Evolutionary conservation across 2,113 vertebrate genomes (phyloP), one percentile per base, ranked within the genome.

Genomic region (Cairina moschata): DNA sequence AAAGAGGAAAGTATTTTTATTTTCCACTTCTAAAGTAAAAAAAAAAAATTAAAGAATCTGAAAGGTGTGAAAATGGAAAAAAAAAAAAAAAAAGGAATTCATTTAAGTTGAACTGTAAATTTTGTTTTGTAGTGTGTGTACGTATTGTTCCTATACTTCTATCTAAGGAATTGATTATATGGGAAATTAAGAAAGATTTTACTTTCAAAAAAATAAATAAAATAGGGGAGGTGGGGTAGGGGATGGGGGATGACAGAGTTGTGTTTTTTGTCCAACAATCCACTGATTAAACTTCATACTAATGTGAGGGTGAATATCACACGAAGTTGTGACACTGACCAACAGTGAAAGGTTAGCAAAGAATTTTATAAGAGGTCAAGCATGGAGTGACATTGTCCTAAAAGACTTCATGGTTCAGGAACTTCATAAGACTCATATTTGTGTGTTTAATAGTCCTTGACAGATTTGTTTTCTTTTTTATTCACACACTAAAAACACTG

Each of bases 401-500:
- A 31, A 86, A 89, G 40, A 50, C 13, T 80, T 72, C 14, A 38
- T 34, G 6, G 9, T 62, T 91, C 54, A 76, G 42, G 13, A 68
- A 69, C 28, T 44, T 63, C 29, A 3, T 76, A 59, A 80, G 28
- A 31, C 31, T 17, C 21, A 2, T 40, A 22, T 44, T 18, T 50
- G 1, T 63, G 28, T 50, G 11, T 22, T 77, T 76, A 87, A 60
- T 5, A 73, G 34, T 34, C 44, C 32, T 65, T 68, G 20, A 50
- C 7, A 86, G 22, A 22, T 59, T 83, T 71, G 4, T 48, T 72
- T 83, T 40, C 34, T 72, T 83, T 42, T 34, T 13, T 59, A 2
- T 59, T 6, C 44, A 76, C 7, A 0, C 1, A 7, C 50, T 44
- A 72, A 67, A 80, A 32, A 2, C 4, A 0, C 20, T 79, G 12